These are phyloP conservation scores for Hippocampus mohnikei DNA, from an alignment of 2,113 vertebrate genomes.

Conservation along the genomic window DNA sequence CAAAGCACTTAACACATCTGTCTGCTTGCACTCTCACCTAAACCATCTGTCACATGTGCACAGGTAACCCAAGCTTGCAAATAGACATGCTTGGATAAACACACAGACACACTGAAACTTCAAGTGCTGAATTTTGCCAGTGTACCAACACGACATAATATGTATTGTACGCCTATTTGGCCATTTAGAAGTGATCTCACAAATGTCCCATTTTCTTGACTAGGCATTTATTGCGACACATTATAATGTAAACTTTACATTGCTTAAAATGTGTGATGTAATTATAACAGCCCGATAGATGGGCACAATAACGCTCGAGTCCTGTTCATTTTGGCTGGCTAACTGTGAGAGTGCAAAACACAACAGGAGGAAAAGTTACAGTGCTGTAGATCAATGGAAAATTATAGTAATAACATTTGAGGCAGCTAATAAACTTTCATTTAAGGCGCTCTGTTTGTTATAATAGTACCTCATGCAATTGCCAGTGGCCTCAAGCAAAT, in stretches of 20 bases:
- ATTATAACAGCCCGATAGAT: slow-evolving; percentile 11
- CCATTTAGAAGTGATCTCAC: not conserved
- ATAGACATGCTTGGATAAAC: slow-evolving; percentile 26
- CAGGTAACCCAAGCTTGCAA: slow-evolving; percentile 54
- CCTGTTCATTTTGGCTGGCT: not conserved
- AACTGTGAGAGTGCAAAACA: not conserved
- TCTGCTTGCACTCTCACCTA: slow-evolving; percentile 56
- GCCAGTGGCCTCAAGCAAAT: not conserved
- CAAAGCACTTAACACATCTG: slow-evolving; percentile 72
- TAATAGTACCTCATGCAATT: not conserved
- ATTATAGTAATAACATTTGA: not conserved
- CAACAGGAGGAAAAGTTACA: not conserved
- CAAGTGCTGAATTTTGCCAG: not conserved
- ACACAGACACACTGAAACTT: not conserved
- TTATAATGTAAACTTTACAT: not conserved
- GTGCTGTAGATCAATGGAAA: not conserved
- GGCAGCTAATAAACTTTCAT: not conserved
- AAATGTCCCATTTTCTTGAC: not conserved
- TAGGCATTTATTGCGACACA: not conserved
- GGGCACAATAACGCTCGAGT: not conserved
- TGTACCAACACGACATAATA: no score
- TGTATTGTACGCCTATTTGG: not conserved
- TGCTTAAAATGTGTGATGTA: not conserved
- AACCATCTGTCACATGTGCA: slow-evolving; percentile 60
- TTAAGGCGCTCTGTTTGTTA: not conserved